Evolutionary conservation across 2,113 vertebrate species (phyloP).

Genomic region (Sphyrna mokarran): DNA sequence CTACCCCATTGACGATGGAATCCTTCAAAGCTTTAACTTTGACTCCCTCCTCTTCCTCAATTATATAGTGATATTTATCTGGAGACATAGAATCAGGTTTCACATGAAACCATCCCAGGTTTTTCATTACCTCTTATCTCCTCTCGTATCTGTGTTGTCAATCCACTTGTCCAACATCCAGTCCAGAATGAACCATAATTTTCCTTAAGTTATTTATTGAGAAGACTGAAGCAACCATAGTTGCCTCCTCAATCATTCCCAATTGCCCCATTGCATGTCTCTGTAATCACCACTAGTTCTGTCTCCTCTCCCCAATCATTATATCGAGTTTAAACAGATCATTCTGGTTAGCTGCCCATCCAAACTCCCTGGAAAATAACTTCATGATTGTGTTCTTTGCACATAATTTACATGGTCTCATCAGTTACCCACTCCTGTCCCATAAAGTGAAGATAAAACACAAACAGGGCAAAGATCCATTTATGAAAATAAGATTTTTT

Average conservation of each 20-base stretch:
- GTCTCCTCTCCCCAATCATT: background rate
- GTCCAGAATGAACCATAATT: background rate
- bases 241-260: too few species aligned
- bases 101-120: background rate
- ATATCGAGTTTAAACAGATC: background rate
- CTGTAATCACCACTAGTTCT: background rate
- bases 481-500: background rate
- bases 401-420: background rate
- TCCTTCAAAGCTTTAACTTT: background rate
- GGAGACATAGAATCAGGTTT: background rate
- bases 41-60: background rate
- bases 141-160: background rate
- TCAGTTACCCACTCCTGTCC: background rate
- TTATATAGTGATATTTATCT: background rate
- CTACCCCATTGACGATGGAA: background rate
- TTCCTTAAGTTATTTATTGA: background rate
- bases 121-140: background rate
- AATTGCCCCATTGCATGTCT: too few species aligned
- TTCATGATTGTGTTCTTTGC: background rate
- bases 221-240: too few species aligned
- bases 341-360: background rate
- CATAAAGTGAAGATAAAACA: background rate
- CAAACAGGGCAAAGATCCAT: background rate
- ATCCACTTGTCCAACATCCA: background rate
- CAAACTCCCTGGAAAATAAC: background rate